Conservation (phyloP, 2,113 vertebrate genomes). For the Motacilla alba region DNA sequence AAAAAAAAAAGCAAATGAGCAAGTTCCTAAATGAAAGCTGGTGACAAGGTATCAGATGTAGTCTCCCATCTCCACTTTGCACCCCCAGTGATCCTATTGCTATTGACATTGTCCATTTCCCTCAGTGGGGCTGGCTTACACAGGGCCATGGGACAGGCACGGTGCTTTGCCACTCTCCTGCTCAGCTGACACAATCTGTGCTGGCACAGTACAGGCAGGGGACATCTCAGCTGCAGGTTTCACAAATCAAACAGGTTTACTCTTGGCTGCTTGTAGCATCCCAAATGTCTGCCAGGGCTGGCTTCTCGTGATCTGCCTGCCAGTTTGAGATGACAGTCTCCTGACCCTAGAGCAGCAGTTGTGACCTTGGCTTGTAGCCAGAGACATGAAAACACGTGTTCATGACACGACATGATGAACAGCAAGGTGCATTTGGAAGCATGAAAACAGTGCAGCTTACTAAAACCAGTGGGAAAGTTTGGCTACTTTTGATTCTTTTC, state of each 20-base stretch:
- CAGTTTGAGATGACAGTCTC: neutral
- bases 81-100: neutral
- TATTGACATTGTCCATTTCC: neutral
- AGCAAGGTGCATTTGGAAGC: neutral
- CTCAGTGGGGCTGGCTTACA: neutral
- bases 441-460: neutral
- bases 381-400: neutral
- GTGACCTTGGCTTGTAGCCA: neutral
- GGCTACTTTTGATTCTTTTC: conserved; percentile 33
- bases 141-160: neutral
- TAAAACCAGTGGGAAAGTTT: conserved; percentile 44
- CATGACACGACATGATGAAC: neutral
- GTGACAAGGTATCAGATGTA: neutral
- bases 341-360: neutral
- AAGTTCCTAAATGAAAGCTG: neutral
- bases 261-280: neutral
- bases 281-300: neutral
- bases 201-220: neutral
- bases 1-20: neutral
- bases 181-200: neutral
- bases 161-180: neutral
- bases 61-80: neutral
- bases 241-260: neutral
- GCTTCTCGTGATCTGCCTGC: neutral
- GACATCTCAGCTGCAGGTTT: neutral